These are phyloP conservation scores for Hyles euphorbiae DNA, from an alignment of 1,140 invertebrate genomes.

Conservation along the genomic window DNA sequence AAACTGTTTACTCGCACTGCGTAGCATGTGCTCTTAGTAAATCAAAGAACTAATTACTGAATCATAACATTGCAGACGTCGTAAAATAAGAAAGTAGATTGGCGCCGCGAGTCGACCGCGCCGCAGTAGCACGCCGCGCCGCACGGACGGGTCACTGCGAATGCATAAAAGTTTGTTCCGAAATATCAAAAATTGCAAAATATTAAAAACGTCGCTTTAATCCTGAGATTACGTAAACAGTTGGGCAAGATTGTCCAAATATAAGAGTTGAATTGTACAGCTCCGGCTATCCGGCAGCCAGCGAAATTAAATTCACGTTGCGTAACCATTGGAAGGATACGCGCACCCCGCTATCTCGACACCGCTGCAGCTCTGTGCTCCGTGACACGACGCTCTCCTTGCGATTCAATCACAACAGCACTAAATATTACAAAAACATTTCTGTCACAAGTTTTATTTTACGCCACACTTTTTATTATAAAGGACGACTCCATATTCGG, in stretches of 20 bases:
- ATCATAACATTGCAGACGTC: conserved; percentile 15
- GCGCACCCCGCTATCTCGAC: too few species aligned
- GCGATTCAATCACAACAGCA: too few species aligned
- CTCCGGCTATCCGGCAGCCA: conserved; percentile 41
- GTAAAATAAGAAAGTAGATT: conserved; percentile 49
- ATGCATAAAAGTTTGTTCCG: conserved; percentile 41
- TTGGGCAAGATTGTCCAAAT: conserved; percentile 62
- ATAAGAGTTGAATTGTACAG: conserved; percentile 48
- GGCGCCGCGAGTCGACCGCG: conserved; percentile 24
- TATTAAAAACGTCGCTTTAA: conserved; percentile 45
- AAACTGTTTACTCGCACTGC: conserved; percentile 10
- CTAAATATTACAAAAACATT: too few species aligned
- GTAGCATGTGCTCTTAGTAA: conserved; percentile 4
- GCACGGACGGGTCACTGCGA: conserved; percentile 40
- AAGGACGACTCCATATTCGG: too few species aligned
- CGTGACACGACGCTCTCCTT: too few species aligned
- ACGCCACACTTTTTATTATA: too few species aligned
- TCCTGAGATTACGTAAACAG: conserved; percentile 62
- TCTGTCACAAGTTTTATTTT: too few species aligned
- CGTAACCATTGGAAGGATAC: conserved; percentile 27
- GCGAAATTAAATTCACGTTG: conserved; percentile 44
- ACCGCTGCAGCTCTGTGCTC: too few species aligned
- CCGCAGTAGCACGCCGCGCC: not conserved
- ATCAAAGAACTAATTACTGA: conserved; percentile 17
- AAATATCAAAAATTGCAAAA: conserved; percentile 65